Evolutionary conservation across 2,888 invertebrate genomes (phyloP).

Genomic region (Chloroclysta siterata): DNA sequence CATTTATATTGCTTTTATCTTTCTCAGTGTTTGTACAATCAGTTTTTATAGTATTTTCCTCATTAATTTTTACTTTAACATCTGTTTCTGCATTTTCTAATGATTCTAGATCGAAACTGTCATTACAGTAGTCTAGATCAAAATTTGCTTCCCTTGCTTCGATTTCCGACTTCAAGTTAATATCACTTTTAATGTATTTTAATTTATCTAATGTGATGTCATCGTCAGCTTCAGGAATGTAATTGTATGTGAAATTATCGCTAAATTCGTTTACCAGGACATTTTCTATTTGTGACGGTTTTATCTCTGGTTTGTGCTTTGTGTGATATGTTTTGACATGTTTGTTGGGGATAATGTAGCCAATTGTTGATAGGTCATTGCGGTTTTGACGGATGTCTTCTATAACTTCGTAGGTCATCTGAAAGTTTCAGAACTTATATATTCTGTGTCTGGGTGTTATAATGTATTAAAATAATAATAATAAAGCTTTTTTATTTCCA

Average conservation of each 20-base stretch:
- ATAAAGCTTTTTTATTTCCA: too few species aligned
- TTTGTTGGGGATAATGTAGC: conserved; percentile 44
- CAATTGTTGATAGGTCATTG: conserved; percentile 53
- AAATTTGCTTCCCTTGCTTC: background rate
- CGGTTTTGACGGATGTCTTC: conserved; percentile 56
- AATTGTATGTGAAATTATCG: conserved; percentile 23
- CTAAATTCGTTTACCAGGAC: conserved; percentile 11
- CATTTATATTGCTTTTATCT: background rate
- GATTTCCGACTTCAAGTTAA: conserved; percentile 5
- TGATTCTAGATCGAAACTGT: conserved; percentile 19
- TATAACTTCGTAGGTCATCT: conserved; percentile 62
- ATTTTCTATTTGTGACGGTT: conserved; percentile 38
- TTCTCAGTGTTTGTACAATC: background rate
- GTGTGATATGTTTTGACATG: conserved; percentile 49
- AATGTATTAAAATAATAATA: too few species aligned
- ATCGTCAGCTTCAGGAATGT: conserved; percentile 35
- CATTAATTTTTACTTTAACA: conserved; percentile 9
- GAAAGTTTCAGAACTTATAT: conserved; percentile 10
- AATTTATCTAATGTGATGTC: conserved; percentile 29
- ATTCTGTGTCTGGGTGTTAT: too few species aligned
- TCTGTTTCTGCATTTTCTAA: conserved; percentile 14
- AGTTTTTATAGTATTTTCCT: conserved; percentile 7
- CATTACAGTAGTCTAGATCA: conserved; percentile 13
- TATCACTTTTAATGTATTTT: conserved; percentile 3
- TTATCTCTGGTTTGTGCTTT: conserved; percentile 32